These are phyloP conservation scores for Hemichromis elongatus DNA, from an alignment of 2,113 vertebrate species.

Conservation along the genomic window DNA sequence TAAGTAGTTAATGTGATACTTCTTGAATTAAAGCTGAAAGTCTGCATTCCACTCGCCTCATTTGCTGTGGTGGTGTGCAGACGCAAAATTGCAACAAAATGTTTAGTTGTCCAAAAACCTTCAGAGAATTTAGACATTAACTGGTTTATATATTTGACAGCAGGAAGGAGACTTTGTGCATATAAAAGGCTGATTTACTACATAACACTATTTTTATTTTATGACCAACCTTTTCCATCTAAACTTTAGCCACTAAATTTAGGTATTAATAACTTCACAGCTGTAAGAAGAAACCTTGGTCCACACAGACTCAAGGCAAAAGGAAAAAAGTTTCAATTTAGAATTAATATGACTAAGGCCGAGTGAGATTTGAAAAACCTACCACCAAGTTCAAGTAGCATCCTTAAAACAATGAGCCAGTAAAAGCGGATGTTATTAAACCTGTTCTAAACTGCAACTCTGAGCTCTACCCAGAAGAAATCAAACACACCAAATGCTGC, in stretches of 20 bases:
- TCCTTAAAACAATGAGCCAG: background rate
- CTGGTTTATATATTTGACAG: background rate
- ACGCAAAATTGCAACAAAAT: background rate
- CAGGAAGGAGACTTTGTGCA: background rate
- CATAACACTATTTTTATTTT: background rate
- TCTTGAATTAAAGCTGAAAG: background rate
- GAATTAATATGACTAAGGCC: background rate
- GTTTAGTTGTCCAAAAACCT: background rate
- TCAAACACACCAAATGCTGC: background rate
- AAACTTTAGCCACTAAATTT: background rate
- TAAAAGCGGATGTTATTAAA: background rate
- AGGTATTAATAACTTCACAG: background rate
- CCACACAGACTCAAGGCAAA: fast-evolving
- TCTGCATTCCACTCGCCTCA: fast-evolving
- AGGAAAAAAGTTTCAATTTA: background rate
- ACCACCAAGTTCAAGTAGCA: background rate
- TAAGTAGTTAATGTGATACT: background rate
- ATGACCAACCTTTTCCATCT: background rate
- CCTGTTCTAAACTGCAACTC: background rate
- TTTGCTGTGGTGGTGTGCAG: background rate
- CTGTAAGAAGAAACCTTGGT: background rate
- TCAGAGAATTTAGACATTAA: background rate
- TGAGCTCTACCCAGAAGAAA: background rate
- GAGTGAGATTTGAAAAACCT: background rate
- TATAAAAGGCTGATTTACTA: background rate